Base-by-base conservation (phyloP, 2,113 vertebrate genomes). In the Anarrhichthys ocellatus region DNA sequence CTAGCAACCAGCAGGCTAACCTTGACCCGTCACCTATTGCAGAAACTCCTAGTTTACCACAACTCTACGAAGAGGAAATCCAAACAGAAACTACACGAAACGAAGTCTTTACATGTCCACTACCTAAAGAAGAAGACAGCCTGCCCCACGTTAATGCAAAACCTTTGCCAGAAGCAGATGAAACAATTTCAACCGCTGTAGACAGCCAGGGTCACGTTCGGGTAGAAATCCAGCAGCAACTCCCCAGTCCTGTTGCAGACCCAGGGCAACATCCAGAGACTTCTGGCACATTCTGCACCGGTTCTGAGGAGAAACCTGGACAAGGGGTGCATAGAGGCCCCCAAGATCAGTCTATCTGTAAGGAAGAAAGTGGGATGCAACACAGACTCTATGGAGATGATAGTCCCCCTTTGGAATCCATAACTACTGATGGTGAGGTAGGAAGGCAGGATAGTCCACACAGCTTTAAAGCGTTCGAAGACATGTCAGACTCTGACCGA, bases 161-260 rank as follows among this genome's bases (percentile, higher is more conserved):
- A 40, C 14, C 50, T 80, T 52, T 46, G 2, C 22, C 27, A 34
- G 22, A 59, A 40, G 8, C 46, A 66, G 22, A 73, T 9, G 24
- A 73, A 32, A 13, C n/a, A 18, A 22, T 14, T n/a, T 1, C 17
- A 68, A 17, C 52, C 1, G 10, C 68, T 52, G 59, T 36, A 9
- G 81, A 48, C 32, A 11, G 15, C n/a, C 62, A 22, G 2, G n/a
- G n/a, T 48, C 17, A 22, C 11, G 8, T 2, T 11, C 69, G 52
- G 42, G 44, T n/a, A 29, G 67, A 54, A 7, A 24, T 14, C n/a
- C 29, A 64, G 58, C 65, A 48, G 22, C 71, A 61, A 5, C 38
- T n/a, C 9, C 11, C 9, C 20, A 59, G 46, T 77, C 76, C 68
- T 46, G 56, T 80, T 17, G 3, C 40, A 61, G 79, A 85, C 61